These are phyloP conservation scores for Neosalanx taihuensis DNA, from an alignment of 2,797 vertebrate species.

Conservation along the genomic window DNA sequence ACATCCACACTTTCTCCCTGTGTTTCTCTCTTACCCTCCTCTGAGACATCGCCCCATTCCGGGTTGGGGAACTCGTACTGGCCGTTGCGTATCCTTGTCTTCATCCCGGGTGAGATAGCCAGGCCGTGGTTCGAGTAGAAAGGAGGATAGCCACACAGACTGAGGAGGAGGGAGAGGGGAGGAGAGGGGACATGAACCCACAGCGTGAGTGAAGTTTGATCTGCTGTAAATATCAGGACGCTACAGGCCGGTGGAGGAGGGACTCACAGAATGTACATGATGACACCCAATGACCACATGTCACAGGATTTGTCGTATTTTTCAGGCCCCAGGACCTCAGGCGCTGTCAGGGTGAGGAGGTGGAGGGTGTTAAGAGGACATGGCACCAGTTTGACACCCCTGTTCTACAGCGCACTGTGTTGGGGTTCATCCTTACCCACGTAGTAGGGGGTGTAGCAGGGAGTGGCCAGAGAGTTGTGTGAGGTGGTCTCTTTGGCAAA, in stretches of 20 bases:
- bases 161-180: background rate
- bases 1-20: background rate
- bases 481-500: constrained; percentile 98
- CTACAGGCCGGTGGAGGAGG: background rate
- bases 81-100: constrained; percentile 92
- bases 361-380: constrained; percentile 11
- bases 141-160: constrained; percentile 91
- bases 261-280: constrained; percentile 99
- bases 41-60: constrained; percentile 95
- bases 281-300: constrained; percentile 99
- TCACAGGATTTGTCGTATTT: constrained; percentile 99
- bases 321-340: constrained; percentile 94
- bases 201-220: background rate
- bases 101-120: constrained; percentile 98
- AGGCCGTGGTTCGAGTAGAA: constrained; percentile 98
- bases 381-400: too few species aligned
- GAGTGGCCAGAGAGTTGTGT: constrained; percentile 94
- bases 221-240: background rate
- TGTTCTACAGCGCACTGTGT: background rate
- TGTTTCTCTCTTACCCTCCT: constrained; percentile 81
- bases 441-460: constrained; percentile 98
- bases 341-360: constrained; percentile 73
- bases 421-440: constrained; percentile 81
- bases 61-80: constrained; percentile 96
- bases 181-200: fast-evolving